These are phyloP conservation scores for Diadophis punctatus DNA, from an alignment of 2,113 vertebrate genomes.

Conservation along the genomic window DNA sequence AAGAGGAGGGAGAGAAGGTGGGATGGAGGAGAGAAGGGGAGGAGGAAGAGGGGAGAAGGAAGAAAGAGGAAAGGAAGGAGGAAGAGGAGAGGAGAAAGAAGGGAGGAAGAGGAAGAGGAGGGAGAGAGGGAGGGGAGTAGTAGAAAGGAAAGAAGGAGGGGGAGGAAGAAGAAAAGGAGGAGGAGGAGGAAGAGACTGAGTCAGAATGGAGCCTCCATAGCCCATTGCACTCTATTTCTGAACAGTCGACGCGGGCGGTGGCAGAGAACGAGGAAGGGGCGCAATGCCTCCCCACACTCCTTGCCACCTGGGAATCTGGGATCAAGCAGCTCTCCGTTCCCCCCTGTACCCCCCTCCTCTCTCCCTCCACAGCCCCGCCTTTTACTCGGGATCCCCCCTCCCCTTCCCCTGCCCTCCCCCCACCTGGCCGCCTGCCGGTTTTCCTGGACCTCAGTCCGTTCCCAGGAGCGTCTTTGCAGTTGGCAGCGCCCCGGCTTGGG, in stretches of 20 bases:
- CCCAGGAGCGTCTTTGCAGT: no score
- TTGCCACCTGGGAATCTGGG: background rate
- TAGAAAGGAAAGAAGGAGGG: background rate
- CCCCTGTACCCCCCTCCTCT: no score
- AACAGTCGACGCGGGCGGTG: background rate
- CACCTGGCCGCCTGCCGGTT: no score
- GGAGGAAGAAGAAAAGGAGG: rapidly evolving
- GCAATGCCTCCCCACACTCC: background rate
- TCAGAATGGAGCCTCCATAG: background rate
- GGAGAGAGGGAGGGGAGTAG: no score
- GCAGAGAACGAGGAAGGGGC: background rate
- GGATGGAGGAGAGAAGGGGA: background rate
- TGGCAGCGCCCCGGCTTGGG: no score
- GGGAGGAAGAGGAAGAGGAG: no score
- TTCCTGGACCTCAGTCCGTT: no score
- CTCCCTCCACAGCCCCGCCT: background rate
- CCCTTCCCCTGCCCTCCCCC: no score
- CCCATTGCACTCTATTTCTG: background rate
- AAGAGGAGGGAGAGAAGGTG: background rate
- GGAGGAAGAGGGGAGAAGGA: no score
- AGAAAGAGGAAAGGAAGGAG: background rate
- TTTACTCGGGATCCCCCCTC: background rate
- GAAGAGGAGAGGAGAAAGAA: no score
- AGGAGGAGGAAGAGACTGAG: background rate
- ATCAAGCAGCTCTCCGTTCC: background rate